Conservation (phyloP, 1,140 invertebrate genomes). For the Caenorhabditis briggsae region DNA sequence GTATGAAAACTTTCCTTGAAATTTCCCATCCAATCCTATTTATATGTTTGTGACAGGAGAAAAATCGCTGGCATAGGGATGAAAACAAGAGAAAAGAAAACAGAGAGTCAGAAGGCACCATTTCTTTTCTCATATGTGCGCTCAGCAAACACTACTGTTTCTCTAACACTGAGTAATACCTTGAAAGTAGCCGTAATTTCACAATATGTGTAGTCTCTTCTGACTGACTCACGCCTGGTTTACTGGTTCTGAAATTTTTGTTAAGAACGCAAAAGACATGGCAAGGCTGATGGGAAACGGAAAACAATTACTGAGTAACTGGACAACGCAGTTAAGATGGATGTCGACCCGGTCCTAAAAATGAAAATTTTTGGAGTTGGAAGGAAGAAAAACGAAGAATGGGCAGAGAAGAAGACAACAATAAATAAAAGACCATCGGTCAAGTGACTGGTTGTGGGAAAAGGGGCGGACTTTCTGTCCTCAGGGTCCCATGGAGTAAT, state of each 20-base stretch:
- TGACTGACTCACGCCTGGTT: background rate
- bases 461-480: background rate
- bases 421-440: slow-evolving; percentile 38
- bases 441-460: slow-evolving; percentile 29
- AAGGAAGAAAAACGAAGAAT: background rate
- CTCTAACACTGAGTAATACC: slow-evolving; percentile 30
- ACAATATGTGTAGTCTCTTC: background rate
- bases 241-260: background rate
- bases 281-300: background rate
- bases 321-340: background rate
- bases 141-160: slow-evolving; percentile 26
- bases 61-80: background rate
- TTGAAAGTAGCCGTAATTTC: slow-evolving; percentile 9
- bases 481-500: background rate
- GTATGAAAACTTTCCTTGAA: background rate
- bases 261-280: background rate
- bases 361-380: background rate
- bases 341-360: background rate
- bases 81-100: background rate
- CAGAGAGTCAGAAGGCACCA: background rate
- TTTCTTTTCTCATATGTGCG: slow-evolving; percentile 23
- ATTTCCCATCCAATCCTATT: background rate
- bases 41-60: slow-evolving; percentile 4
- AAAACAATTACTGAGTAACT: background rate
- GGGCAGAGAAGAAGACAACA: background rate